These are phyloP conservation scores for Gopherus flavomarginatus DNA, from an alignment of 2,113 vertebrate genomes.

Conservation along the genomic window DNA sequence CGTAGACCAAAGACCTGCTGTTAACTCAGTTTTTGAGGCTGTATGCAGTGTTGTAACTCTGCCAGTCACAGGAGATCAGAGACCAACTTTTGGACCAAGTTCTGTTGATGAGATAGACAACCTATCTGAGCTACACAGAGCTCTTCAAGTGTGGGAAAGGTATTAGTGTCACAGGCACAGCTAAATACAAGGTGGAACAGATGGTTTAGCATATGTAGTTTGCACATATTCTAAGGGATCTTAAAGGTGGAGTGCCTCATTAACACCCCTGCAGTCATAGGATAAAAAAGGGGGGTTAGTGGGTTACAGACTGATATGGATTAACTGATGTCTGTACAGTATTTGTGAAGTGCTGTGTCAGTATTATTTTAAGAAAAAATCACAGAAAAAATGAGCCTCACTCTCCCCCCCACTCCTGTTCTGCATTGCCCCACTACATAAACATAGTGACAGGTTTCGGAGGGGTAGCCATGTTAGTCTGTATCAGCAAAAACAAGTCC, in stretches of 20 bases:
- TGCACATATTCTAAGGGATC: background rate
- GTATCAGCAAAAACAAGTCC: too few relatives aligned
- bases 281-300: too few relatives aligned
- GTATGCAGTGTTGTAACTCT: background rate
- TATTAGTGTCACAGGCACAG: background rate
- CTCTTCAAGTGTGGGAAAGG: background rate
- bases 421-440: background rate
- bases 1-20: background rate
- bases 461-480: too few relatives aligned
- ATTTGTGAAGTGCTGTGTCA: background rate
- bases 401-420: rapidly evolving
- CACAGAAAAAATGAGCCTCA: background rate
- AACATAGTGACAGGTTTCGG: background rate
- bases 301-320: too few relatives aligned
- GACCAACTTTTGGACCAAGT: too few relatives aligned
- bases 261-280: background rate
- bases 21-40: background rate
- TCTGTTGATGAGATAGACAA: background rate
- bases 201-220: background rate
- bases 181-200: background rate
- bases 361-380: background rate
- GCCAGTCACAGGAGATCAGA: background rate
- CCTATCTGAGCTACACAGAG: background rate
- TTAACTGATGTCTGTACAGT: too few relatives aligned
- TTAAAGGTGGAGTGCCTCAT: background rate